These are phyloP conservation scores for Crotalus horridus DNA, from an alignment of 2,113 vertebrate genomes.

Conservation along the genomic window DNA sequence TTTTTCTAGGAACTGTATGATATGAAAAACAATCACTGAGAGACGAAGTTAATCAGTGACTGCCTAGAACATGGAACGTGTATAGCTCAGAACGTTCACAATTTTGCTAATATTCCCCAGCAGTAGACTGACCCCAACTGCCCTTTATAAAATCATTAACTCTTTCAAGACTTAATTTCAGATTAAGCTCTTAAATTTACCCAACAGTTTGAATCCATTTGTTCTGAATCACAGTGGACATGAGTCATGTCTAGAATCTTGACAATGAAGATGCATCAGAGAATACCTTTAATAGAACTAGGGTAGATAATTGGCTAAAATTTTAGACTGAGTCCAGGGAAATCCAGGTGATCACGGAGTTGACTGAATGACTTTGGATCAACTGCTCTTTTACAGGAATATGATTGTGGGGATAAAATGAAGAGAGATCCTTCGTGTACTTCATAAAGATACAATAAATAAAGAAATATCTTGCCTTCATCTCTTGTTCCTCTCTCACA, in stretches of 20 bases:
- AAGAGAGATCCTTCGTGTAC: not conserved
- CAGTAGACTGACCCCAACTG: not conserved
- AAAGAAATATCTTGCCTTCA: not conserved
- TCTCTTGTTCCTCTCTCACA: not conserved
- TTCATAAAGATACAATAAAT: not conserved
- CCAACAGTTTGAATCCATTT: not conserved
- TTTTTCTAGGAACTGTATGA: not conserved
- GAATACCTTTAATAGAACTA: not conserved
- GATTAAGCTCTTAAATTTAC: not conserved
- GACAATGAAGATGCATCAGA: not conserved
- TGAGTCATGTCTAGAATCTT: not conserved
- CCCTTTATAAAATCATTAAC: constrained; percentile 2
- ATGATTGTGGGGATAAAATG: not conserved
- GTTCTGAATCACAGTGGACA: not conserved
- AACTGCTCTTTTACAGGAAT: not conserved
- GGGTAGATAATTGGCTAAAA: not conserved
- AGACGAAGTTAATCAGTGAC: constrained; percentile 24
- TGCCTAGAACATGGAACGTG: not conserved
- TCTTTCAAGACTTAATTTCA: not conserved
- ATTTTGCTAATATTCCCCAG: constrained; percentile 5
- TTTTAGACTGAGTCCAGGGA: not conserved
- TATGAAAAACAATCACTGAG: constrained; percentile 1
- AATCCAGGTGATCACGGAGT: not conserved
- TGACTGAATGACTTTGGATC: not conserved
- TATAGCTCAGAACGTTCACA: constrained; percentile 13